Evolutionary conservation across 2,888 invertebrate species (phyloP), one percentile per base, ranked within the genome.

Genomic region (Xestia sexstrigata): DNA sequence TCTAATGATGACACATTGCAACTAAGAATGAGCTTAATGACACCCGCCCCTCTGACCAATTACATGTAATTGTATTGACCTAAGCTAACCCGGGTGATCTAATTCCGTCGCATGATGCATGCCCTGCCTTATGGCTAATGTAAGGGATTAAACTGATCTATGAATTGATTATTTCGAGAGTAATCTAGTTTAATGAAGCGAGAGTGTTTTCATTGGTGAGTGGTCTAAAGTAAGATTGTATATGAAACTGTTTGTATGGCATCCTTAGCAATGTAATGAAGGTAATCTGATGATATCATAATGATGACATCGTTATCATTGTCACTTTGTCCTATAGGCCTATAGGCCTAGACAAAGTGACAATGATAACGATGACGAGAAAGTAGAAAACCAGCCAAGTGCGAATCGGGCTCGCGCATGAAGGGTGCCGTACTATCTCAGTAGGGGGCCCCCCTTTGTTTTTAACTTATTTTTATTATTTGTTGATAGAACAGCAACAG

Each of bases 51-150:
- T 90, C 89, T 87, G 89, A 89, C 91, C 95, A 96, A 96, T 96
- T 96, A 95, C 89, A 87, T 84, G 91, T 96, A 96, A 96, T 96
- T 96, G 93, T 95, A 95, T 96, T 96, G 96, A 96, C 96, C 96
- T 95, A 94, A 95, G 94, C 94, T 93, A 94, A 96, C 96, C 95
- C 95, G 92, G 78, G 88, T 92, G 92, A 91, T 94, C 95, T 96
- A 96, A 96, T 95, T 95, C 90, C 79, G 93, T 90, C 90, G 91
- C 87, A 93, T 95, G 95, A 95, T 94, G 94, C 93, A 93, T 92
- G 88, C 92, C 86, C 84, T 84, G 89, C 89, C 90, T 84, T 69
- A 79, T 70, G 79, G 74, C 74, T 83, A 83, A 82, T 82, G 70
- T 83, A 79, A 63, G 66, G 78, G 86, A 81, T 88, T 84, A 79